Evolutionary conservation across 2,797 vertebrate genomes (phyloP), one percentile per base, ranked within the genome.

Genomic region (Phataginus tricuspis): DNA sequence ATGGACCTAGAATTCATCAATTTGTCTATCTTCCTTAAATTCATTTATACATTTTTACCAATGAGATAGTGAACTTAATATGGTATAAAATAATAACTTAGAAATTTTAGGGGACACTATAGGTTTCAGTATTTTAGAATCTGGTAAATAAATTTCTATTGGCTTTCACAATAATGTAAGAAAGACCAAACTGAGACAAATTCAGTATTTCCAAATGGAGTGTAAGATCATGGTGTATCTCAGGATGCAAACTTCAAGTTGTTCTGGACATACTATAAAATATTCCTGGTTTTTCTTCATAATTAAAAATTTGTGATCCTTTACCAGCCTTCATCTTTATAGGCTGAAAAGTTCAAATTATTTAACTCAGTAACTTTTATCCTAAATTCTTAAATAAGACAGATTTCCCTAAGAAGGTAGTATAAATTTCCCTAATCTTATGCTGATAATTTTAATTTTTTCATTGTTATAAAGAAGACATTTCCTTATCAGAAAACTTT

Each of bases 121-220:
- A 86, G 64, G 39, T 75, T 96, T 95, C 83, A 68, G 15, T n/a
- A 85, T 96, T 91, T 69, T 87, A 86, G 49, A 96, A 90, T 64
- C 80, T 63, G 31, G 31, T 42, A 27, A 66, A 71, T 61, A 91
- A 91, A 86, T 82, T 78, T 86, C 90, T 64, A 72, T 63, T 78
- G 37, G 7, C 29, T 79, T 82, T 93, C 21, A 74, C 16, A 51
- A 61, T 61, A 89, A 94, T 79, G 2, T 68, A 95, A 78, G 31
- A 86, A 90, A 92, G 37, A 79, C n/a, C 14, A 82, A 92, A 82
- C 0, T 53, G 37, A 64, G 53, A 94, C 39, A 94, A 72, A 91
- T 84, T 89, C 39, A 93, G 21, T 72, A 68, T 83, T 96, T 94
- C 37, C 77, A 84, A 94, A 72, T 49, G 7, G 37, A 82, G 4